Evolutionary conservation across 2,888 invertebrate species (phyloP).

Genomic region (Microplitis deprimator): DNA sequence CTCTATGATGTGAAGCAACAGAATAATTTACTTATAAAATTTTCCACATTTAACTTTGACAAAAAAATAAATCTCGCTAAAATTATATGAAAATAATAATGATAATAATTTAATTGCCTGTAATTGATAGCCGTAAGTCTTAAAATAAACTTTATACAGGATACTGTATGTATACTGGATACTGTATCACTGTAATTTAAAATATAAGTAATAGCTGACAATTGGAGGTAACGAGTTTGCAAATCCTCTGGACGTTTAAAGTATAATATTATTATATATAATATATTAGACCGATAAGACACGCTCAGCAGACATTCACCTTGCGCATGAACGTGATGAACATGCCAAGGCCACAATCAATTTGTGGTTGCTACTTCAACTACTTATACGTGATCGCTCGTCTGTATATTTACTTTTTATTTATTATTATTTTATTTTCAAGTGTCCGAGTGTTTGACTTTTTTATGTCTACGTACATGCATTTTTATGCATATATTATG

Average conservation of each 20-base stretch:
- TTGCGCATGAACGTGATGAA: constrained; percentile 30
- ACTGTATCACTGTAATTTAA: not conserved
- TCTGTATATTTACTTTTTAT: constrained; percentile 4
- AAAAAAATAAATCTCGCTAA: not conserved
- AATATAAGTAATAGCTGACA: constrained; percentile 1
- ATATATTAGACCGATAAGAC: not conserved
- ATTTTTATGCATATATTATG: constrained; percentile 25
- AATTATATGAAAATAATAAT: not conserved
- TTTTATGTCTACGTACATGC: not conserved
- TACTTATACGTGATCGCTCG: not conserved
- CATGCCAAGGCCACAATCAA: constrained; percentile 32
- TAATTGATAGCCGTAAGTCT: not conserved
- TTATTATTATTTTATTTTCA: constrained; percentile 8
- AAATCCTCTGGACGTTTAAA: not conserved
- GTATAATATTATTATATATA: not conserved
- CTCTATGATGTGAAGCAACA: not conserved
- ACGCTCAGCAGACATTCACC: constrained; percentile 35
- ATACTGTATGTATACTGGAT: not conserved
- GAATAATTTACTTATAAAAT: not conserved
- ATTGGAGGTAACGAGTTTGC: not conserved
- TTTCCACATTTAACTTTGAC: not conserved
- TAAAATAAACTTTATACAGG: not conserved
- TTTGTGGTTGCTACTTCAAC: constrained; percentile 17
- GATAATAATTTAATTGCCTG: not conserved
- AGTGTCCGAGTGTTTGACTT: constrained; percentile 26